Base-by-base conservation (phyloP, 2,888 invertebrate genomes). In the Tipula unca region DNA sequence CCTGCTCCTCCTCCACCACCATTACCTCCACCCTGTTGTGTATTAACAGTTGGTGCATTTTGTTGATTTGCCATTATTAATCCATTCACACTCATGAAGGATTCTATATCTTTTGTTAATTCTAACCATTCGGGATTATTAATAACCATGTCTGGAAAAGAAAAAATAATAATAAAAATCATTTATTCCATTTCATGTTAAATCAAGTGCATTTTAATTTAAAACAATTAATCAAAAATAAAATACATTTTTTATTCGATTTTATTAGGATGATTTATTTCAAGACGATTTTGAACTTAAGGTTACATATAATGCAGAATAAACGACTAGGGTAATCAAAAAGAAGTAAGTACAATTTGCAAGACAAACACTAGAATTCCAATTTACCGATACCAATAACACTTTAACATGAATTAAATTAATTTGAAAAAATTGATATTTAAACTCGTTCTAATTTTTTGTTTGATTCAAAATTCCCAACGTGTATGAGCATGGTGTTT, bases 71-170 rank as follows among this genome's bases (percentile, higher is more conserved):
- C 86, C 87, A 86, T 86, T 86, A 86, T 86, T 86, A 87, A 85
- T 82, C 86, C 87, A 86, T 86, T 86, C 48, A 86, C 86, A 42
- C 86, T 86, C 86, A 87, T 85, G 82, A 86, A 86, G 82, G 87
- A 85, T 86, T 87, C 87, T 84, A 86, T 85, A 54, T 86, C 86
- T 86, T 87, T 87, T 86, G 86, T 87, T 87, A 87, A 85, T 87
- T 87, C 87, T 87, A 87, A 86, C 86, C 86, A 87, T 85, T 86
- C 87, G 85, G 86, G 87, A 85, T 86, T 87, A 84, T 86, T 86
- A 86, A 87, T 87, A 86, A 87, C 87, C 87, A 87, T 87, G 87
- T 86, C 87, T 87, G 86, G 32, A 85, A 85, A 84, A n/a, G 5
- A 69, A 86, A 42, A 84, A 82, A 0, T 3, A 32, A 32, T 6